Evolutionary conservation across 2,113 vertebrate genomes (phyloP), one percentile per base, ranked within the genome.

Genomic region (Heliornis fulica): DNA sequence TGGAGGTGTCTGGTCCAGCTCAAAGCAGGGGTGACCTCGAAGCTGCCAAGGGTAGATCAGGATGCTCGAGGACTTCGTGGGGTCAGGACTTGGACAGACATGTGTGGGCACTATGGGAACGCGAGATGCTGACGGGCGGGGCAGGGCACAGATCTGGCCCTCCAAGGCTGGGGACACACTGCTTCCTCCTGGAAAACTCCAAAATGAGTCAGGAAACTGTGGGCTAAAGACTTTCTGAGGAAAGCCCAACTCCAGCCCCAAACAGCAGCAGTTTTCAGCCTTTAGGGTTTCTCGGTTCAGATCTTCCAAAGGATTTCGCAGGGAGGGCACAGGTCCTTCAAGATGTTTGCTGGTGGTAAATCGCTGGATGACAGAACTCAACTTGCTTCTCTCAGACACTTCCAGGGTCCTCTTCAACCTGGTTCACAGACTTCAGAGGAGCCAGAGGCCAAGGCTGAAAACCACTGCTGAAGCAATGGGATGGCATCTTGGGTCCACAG

Each of bases 101-200:
- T 0, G 0, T 22, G 41, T 2, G 8, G 31, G 66, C 43, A 38
- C 32, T 26, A 26, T 0, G 0, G 80, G 57, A 71, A 13, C 9
- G 1, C 0, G 5, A 48, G 68, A 31, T 48, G 77, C 54, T 48
- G 16, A 1, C 1, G 4, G 70, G n/a, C 57, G 46, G 69, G 45
- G 50, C 13, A 50, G 63, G 26, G 40, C 61, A 51, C 0, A 16
- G 83, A 40, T 13, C 31, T 76, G 71, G 11, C 29, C 23, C 61
- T 22, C 4, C 31, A 9, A 4, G 5, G 41, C 20, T 56, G 71
- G 16, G 61, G 48, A 71, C 53, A 59, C 18, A 41, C 18, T 2
- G 2, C 65, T 72, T 89, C 78, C 22, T 64, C 25, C 65, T 13
- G 29, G 50, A 43, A 80, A 86, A 19, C 12, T 80, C 36, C 15